A percentile compares a stretch with the other conserved stretches of the same genome.
phyloP scores from a whole-genome alignment of 2,888 invertebrate species.

The Serripes groenlandicus region DNA sequence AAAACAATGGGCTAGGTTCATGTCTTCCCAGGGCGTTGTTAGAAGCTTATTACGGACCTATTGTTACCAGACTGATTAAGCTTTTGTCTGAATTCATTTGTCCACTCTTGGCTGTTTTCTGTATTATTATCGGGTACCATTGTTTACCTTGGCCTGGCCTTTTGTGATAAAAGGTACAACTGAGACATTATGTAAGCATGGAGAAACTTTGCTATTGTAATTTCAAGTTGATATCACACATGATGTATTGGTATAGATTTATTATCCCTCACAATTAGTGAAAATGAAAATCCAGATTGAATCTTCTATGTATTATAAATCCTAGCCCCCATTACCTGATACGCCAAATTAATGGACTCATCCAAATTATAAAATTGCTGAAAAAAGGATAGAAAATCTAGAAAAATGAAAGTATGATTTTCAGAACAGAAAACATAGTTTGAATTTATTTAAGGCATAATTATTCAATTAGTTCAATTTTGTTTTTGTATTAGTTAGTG shows the following conservation, averaged over 20 bases:
- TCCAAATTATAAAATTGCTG: too few species aligned
- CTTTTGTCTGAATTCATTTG: slow-evolving; percentile 19
- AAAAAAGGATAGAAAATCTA: too few species aligned
- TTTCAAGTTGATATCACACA: slow-evolving; percentile 19
- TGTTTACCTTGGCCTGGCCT: slow-evolving; percentile 20
- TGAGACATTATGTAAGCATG: slow-evolving; percentile 12
- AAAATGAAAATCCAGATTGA: too few species aligned
- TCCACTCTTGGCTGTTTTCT: slow-evolving; percentile 6
- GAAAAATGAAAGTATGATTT: too few species aligned
- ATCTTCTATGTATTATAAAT: too few species aligned
- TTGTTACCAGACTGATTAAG: slow-evolving; percentile 8
- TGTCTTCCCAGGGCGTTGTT: slow-evolving; percentile 16
- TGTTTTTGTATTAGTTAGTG: too few species aligned
- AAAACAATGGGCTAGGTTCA: slow-evolving; percentile 11
- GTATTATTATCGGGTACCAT: slow-evolving; percentile 12
- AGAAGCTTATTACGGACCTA: slow-evolving; percentile 17
- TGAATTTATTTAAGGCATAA: too few species aligned
- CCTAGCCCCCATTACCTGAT: too few species aligned
- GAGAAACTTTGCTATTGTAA: slow-evolving; percentile 14
- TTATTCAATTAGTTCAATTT: too few species aligned
- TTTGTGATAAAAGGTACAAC: slow-evolving; percentile 21
- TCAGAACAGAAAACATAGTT: too few species aligned
- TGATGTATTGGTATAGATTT: slow-evolving; percentile 22
- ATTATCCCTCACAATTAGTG: slow-evolving; percentile 12
- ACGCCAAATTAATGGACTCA: too few species aligned